Conservation (phyloP, 1,140 invertebrate genomes). For the Leptinotarsa texana region DNA sequence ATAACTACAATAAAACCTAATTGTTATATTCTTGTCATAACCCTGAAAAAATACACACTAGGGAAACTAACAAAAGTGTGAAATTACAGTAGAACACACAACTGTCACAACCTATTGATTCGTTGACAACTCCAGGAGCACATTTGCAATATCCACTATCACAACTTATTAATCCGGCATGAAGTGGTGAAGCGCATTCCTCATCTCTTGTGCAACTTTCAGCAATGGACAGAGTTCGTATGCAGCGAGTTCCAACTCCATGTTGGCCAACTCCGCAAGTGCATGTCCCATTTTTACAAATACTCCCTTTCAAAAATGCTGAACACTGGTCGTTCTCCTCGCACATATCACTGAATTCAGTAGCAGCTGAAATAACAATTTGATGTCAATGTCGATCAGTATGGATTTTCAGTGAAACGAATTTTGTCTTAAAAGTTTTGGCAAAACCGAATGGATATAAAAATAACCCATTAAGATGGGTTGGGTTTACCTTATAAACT, state of each 20-base stretch:
- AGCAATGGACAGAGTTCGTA: conserved; percentile 26
- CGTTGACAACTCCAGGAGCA: conserved; percentile 20
- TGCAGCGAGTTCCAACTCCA: conserved; percentile 30
- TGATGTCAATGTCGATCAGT: too few relatives aligned
- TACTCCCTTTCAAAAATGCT: conserved; percentile 33
- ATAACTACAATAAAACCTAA: too few relatives aligned
- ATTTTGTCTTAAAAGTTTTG: too few relatives aligned
- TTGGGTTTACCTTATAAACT: too few relatives aligned
- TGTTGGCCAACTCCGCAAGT: conserved; percentile 35
- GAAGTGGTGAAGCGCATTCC: conserved; percentile 28
- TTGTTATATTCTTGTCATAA: too few relatives aligned
- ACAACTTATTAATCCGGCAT: conserved; percentile 25
- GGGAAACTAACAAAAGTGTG: not conserved
- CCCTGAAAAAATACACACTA: not conserved
- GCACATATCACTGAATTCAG: conserved; percentile 37
- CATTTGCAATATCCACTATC: conserved; percentile 35
- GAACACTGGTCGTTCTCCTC: conserved; percentile 41
- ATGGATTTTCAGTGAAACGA: too few relatives aligned
- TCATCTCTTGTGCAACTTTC: conserved; percentile 26
- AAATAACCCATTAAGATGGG: too few relatives aligned
- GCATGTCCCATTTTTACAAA: conserved; percentile 35
- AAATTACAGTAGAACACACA: not conserved
- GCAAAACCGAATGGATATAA: too few relatives aligned
- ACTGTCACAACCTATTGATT: conserved; percentile 14
- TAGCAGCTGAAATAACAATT: conserved; percentile 35